Conservation (phyloP, 2,797 vertebrate genomes). For the Ctenosaura bakeri region DNA sequence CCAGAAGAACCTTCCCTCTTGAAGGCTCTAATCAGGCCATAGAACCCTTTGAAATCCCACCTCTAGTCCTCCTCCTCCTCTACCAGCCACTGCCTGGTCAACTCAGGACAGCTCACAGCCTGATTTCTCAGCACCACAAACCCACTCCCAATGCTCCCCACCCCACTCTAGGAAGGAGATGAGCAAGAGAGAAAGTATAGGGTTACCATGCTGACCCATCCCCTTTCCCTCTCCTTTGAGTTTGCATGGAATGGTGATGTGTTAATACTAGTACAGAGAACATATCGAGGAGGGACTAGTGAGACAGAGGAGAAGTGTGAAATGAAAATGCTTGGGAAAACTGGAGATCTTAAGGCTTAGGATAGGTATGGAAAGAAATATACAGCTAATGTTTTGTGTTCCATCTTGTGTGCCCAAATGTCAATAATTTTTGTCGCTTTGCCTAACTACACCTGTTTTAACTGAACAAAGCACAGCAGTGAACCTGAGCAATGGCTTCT, state of each 20-base stretch:
- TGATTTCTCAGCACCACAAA: too few relatives aligned
- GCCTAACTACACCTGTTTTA: not conserved
- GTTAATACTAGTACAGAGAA: not conserved
- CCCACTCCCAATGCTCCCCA: too few relatives aligned
- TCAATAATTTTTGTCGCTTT: slow-evolving; percentile 20
- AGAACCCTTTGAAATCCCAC: too few relatives aligned
- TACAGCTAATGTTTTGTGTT: not conserved
- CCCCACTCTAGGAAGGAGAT: too few relatives aligned
- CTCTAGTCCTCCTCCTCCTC: too few relatives aligned
- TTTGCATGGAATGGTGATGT: not conserved
- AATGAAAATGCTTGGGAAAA: too few relatives aligned
- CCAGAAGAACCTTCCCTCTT: too few relatives aligned
- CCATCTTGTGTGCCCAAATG: not conserved
- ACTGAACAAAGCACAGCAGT: not conserved
- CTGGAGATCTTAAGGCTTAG: not conserved
- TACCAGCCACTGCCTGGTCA: too few relatives aligned
- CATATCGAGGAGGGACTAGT: not conserved
- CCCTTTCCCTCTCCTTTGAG: not conserved
- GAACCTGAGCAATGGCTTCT: not conserved
- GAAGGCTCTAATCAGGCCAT: too few relatives aligned
- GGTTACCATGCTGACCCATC: too few relatives aligned
- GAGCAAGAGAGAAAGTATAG: too few relatives aligned
- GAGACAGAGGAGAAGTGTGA: not conserved
- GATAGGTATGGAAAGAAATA: not conserved
- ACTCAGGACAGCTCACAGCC: too few relatives aligned